Percentiles rank a stretch among this genome's conserved stretches.
phyloP scores from a whole-genome alignment of 2,797 vertebrate species.

The Gadopsis marmoratus region DNA sequence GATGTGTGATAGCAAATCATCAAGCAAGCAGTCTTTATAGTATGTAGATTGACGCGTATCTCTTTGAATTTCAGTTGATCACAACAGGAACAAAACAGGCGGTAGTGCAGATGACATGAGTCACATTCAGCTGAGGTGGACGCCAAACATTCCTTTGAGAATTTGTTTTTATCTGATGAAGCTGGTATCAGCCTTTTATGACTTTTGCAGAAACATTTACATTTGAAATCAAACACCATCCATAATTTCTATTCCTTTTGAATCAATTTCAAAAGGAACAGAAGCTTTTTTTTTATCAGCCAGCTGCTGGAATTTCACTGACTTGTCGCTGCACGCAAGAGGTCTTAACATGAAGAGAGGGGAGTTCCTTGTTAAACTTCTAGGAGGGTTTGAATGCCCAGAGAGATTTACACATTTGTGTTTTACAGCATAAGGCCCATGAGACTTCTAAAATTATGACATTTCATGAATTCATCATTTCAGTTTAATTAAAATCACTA shows the following conservation, averaged over 20 bases:
- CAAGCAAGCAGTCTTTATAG: background rate
- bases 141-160: background rate
- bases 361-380: background rate
- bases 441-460: background rate
- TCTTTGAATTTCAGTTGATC: background rate
- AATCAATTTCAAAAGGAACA: background rate
- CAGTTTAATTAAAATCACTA: background rate
- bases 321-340: conserved; percentile 74
- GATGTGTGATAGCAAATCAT: background rate
- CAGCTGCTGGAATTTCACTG: conserved; percentile 68
- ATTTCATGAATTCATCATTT: background rate
- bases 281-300: background rate
- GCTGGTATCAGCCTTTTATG: background rate
- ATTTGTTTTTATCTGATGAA: background rate
- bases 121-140: background rate
- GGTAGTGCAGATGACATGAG: background rate
- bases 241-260: background rate
- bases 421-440: background rate
- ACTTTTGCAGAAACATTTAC: background rate
- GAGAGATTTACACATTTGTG: background rate
- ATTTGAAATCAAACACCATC: background rate
- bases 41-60: background rate
- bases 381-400: conserved; percentile 33
- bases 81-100: conserved; percentile 6
- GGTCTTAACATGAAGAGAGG: background rate